Percentiles rank a stretch among this genome's conserved stretches.
Evolutionary conservation across 2,113 vertebrate species (phyloP).

Genomic region (Micromys minutus): DNA sequence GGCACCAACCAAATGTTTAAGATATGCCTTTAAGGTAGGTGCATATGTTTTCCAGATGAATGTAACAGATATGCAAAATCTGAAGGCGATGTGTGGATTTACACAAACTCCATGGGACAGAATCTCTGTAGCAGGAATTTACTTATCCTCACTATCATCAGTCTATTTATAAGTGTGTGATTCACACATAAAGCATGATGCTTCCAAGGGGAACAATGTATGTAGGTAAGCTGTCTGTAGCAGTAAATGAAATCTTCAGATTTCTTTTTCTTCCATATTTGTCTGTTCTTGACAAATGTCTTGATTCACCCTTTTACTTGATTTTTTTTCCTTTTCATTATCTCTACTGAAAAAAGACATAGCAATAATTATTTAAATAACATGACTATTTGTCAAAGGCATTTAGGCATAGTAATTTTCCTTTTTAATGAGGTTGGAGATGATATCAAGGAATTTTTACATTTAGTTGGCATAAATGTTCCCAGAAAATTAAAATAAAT

Average conservation of each 20-base stretch:
- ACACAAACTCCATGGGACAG: not conserved
- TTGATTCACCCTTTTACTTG: conserved; percentile 23
- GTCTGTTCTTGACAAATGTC: conserved; percentile 31
- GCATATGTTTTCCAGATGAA: not conserved
- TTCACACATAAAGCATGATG: rapidly evolving
- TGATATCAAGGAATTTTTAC: conserved; percentile 74
- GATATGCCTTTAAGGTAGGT: not conserved
- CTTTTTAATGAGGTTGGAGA: conserved; percentile 64
- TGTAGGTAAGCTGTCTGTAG: not conserved
- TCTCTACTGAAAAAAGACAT: conserved; percentile 45
- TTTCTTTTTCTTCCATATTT: not conserved
- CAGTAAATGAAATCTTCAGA: not conserved
- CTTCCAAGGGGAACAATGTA: not conserved
- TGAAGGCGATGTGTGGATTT: not conserved
- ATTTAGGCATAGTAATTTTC: conserved; percentile 66
- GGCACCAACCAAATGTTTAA: not conserved
- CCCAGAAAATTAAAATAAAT: conserved; percentile 79
- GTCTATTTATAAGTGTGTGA: not conserved
- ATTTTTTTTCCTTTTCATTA: conserved; percentile 62
- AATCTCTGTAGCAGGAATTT: not conserved
- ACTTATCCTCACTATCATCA: not conserved
- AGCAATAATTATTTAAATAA: conserved; percentile 74
- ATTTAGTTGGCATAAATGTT: conserved; percentile 72
- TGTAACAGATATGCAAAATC: not conserved
- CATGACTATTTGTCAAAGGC: conserved; percentile 65